Evolutionary conservation across 2,888 invertebrate genomes (phyloP).

Genomic region (Eumerus sabulonum): DNA sequence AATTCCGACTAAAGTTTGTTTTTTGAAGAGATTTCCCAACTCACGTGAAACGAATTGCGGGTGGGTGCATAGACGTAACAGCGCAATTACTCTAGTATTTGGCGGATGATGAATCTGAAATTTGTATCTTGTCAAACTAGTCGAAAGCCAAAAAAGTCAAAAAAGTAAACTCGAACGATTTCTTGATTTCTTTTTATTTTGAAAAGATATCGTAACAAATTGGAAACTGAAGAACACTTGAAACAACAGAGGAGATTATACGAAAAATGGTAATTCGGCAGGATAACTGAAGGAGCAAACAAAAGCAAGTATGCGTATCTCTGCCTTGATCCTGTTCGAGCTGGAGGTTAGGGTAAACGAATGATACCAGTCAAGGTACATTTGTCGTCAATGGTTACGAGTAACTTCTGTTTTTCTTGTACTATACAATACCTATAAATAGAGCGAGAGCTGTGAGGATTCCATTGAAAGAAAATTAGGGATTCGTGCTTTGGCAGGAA

Average conservation of each 20-base stretch:
- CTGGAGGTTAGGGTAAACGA: too few relatives aligned
- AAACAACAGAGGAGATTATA: constrained; percentile 24
- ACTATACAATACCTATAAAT: too few relatives aligned
- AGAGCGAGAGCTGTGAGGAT: too few relatives aligned
- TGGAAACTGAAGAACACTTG: constrained; percentile 47
- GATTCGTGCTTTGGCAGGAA: too few relatives aligned
- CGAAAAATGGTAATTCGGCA: constrained; percentile 14
- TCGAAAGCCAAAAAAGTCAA: constrained; percentile 1
- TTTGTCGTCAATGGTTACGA: constrained; percentile 52
- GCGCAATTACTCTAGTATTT: constrained; percentile 4
- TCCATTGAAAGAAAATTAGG: too few relatives aligned
- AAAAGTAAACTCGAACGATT: background rate
- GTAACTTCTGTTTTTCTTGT: constrained; percentile 4
- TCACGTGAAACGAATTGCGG: constrained; percentile 1
- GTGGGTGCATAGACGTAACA: constrained; percentile 8
- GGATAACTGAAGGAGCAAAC: background rate
- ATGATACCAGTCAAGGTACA: constrained; percentile 1
- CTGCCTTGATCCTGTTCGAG: too few relatives aligned
- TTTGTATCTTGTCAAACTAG: constrained; percentile 32
- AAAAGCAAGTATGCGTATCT: constrained; percentile 15
- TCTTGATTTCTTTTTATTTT: background rate
- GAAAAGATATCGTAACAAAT: constrained; percentile 25
- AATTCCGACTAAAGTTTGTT: constrained; percentile 36
- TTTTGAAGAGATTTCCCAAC: too few relatives aligned
- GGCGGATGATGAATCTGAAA: constrained; percentile 31